Percentiles rank a stretch among this genome's conserved stretches.
Conservation (phyloP, 2,113 vertebrate genomes). For the Malaclemys terrapin region DNA sequence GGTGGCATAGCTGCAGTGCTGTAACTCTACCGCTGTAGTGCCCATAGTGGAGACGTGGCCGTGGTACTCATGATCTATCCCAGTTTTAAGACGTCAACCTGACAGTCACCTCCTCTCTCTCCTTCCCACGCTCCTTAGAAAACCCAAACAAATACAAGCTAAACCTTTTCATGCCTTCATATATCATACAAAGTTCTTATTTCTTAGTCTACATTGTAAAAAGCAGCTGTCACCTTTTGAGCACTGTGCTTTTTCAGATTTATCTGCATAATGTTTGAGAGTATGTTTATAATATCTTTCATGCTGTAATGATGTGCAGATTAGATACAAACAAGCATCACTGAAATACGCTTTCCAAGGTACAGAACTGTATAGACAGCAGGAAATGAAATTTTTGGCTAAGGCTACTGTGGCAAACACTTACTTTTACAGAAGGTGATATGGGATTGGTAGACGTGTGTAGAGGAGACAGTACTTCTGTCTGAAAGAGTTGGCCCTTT, state of each 20-base stretch:
- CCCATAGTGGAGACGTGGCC: not conserved
- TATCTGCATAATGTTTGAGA: not conserved
- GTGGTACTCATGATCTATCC: not conserved
- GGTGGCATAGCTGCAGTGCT: not conserved
- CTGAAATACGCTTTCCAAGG: rapidly evolving
- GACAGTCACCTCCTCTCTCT: not conserved
- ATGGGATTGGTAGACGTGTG: not conserved
- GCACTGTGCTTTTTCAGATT: not conserved
- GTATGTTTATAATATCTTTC: not conserved
- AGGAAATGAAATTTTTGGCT: not conserved
- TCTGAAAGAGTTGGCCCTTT: not conserved
- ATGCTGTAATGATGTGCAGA: not conserved
- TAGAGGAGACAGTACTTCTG: not conserved
- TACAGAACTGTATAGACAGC: not conserved
- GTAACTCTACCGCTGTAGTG: not conserved
- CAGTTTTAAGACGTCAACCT: not conserved
- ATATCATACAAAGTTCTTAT: not conserved
- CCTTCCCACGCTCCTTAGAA: not conserved
- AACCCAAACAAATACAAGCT: not conserved
- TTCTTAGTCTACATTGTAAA: not conserved
- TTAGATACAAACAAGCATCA: not conserved
- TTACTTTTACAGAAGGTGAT: rapidly evolving
- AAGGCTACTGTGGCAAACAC: not conserved
- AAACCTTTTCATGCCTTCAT: not conserved
- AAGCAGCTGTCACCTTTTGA: not conserved